Evolutionary conservation across 2,888 invertebrate genomes (phyloP).

Genomic region (Scaptomyza caliginosa): DNA sequence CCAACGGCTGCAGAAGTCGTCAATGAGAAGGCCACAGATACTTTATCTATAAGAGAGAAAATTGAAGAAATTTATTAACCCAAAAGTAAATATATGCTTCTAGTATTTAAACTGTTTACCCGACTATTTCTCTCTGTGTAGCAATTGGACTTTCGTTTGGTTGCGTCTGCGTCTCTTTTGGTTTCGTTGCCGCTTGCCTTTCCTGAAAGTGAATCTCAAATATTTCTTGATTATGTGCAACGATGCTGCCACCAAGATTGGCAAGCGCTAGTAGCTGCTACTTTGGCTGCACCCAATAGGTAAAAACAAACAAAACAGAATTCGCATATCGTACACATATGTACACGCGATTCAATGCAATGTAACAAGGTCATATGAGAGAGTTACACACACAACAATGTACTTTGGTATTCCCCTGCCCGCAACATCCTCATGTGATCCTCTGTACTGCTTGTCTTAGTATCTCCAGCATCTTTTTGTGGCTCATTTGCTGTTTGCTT

Average conservation of each 20-base stretch:
- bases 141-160: slow-evolving; percentile 54
- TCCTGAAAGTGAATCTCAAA: slow-evolving; percentile 75
- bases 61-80: background rate
- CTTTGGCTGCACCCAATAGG: slow-evolving; percentile 8
- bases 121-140: background rate
- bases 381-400: slow-evolving; percentile 49
- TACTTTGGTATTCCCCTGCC: slow-evolving; percentile 13
- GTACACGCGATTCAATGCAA: slow-evolving; percentile 50
- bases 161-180: slow-evolving; percentile 29
- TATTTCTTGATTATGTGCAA: slow-evolving; percentile 68
- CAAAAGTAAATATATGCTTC: background rate
- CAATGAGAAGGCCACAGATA: slow-evolving; percentile 56
- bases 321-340: slow-evolving; percentile 38
- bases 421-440: background rate
- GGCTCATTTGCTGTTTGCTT: slow-evolving; percentile 56
- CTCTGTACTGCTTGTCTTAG: slow-evolving; percentile 15
- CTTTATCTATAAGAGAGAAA: slow-evolving; percentile 64
- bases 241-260: slow-evolving; percentile 31
- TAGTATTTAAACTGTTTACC: too few species aligned
- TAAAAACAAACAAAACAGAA: slow-evolving; percentile 53
- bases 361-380: slow-evolving; percentile 73
- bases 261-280: slow-evolving; percentile 6
- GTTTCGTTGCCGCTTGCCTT: slow-evolving; percentile 25
- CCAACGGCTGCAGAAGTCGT: slow-evolving; percentile 47
- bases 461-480: slow-evolving; percentile 59